phyloP scores from a whole-genome alignment of 2,797 vertebrate species.

The Enteromius mattozi region DNA sequence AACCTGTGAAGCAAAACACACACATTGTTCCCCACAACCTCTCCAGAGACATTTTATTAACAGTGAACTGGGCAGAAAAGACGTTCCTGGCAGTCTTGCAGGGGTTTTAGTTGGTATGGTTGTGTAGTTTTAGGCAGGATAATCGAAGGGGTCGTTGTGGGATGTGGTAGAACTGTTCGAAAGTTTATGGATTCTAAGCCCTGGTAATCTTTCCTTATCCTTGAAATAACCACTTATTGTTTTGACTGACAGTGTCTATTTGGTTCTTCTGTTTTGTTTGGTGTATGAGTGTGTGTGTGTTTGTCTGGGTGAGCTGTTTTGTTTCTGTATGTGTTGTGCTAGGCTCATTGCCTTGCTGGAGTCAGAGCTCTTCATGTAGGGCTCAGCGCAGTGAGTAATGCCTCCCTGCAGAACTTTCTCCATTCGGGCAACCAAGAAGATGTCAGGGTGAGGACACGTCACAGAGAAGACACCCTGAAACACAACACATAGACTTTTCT shows the following conservation, averaged over 20 bases:
- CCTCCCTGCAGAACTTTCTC: conserved; percentile 97
- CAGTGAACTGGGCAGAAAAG: conserved; percentile 9
- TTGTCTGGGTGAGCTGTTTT: neutral
- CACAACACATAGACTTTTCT: conserved; percentile 17
- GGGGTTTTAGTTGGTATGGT: neutral
- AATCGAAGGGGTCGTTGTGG: neutral
- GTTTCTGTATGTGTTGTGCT: conserved; percentile 7
- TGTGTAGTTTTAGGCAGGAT: conserved; percentile 15
- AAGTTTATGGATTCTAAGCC: conserved; percentile 1
- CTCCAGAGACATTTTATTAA: conserved; percentile 16
- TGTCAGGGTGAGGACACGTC: conserved; percentile 94
- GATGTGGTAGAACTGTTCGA: conserved; percentile 11
- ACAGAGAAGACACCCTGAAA: conserved; percentile 93
- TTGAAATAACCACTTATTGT: conserved; percentile 24
- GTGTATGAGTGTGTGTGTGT: conserved; percentile 5
- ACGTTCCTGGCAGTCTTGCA: neutral
- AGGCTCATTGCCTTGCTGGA: conserved; percentile 86
- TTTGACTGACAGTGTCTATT: conserved; percentile 17
- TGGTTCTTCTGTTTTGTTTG: conserved; percentile 21
- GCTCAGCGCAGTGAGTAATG: conserved; percentile 93
- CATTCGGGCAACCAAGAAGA: conserved; percentile 94
- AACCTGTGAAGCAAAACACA: conserved; percentile 75
- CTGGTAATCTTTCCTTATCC: conserved; percentile 1
- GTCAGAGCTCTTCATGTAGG: conserved; percentile 97
- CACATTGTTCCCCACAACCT: conserved; percentile 13